Evolutionary conservation across 2,797 vertebrate species (phyloP), one percentile per base, ranked within the genome.

Genomic region (Triplophysa bombifrons): DNA sequence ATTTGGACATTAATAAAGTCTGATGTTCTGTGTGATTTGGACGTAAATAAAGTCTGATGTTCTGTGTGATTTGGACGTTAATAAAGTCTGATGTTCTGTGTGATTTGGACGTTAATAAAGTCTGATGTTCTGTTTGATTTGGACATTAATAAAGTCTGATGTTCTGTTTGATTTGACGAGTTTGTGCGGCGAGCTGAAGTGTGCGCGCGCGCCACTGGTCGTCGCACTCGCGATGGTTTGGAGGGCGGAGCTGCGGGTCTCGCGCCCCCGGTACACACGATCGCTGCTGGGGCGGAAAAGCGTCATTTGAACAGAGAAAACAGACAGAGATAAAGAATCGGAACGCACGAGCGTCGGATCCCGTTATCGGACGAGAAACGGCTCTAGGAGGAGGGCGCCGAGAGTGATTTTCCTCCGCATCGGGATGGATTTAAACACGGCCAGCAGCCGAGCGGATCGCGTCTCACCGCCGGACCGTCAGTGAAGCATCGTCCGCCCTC

Each of bases 211-310:
- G n/a, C 66, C 63, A 16, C 63, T 76, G 63, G 63, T 66, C 53
- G 74, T 75, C 71, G 71, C 71, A 25, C 71, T 72, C 55, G 38
- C 14, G 12, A 30, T 55, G 34, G 48, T 64, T 76, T 58, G 81
- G 63, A 79, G 80, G 80, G 80, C 66, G 81, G 78, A 82, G 82
- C 82, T 72, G 84, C 60, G 69, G 82, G 74, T 83, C 79, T 83
- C 72, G 72, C 53, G 61, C 60, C 73, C 70, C 60, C 80, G 66
- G 80, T 80, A 74, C 71, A 64, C 46, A 72, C 69, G 74, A 70
- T 56, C 72, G 51, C 81, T 76, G 79, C 79, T 66, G 22, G 71
- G 65, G 80, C 82, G 82, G 83, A 85, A 84, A 79, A 78, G 83
- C 85, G 83, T 86, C 85, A 77, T 80, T 73, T 78, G 60, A 70